These are phyloP conservation scores for Pollenia angustigena DNA, from an alignment of 2,888 invertebrate genomes.

Conservation along the genomic window DNA sequence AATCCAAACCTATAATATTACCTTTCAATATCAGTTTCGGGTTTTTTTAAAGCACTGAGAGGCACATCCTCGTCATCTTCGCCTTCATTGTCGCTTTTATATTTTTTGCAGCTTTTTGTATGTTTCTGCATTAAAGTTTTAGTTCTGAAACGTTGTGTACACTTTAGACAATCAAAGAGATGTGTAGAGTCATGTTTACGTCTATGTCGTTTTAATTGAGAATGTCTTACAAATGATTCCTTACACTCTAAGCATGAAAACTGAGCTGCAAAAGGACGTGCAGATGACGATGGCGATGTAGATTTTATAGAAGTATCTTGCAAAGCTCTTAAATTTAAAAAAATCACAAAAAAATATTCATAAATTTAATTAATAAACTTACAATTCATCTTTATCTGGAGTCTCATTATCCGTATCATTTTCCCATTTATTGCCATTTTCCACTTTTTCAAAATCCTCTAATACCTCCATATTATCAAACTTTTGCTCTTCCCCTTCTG, in stretches of 20 bases:
- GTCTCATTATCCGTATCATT: constrained; percentile 17
- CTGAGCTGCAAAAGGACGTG: background rate
- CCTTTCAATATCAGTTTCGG: constrained; percentile 52
- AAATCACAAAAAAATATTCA: background rate
- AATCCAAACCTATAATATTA: background rate
- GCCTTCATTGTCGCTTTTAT: background rate
- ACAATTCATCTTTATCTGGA: constrained; percentile 23
- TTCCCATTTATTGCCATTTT: constrained; percentile 62
- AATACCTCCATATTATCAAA: constrained; percentile 15
- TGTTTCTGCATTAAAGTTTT: constrained; percentile 53
- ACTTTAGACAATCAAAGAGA: constrained; percentile 55
- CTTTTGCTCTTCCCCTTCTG: constrained; percentile 34
- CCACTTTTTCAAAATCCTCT: constrained; percentile 49
- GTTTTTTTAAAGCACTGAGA: constrained; percentile 60
- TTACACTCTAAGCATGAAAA: constrained; percentile 58
- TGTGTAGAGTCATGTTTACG: constrained; percentile 51
- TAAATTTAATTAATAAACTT: background rate
- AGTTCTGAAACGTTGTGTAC: constrained; percentile 57
- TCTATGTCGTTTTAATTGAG: constrained; percentile 49
- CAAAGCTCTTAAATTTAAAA: constrained; percentile 16
- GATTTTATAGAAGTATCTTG: background rate
- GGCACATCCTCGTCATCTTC: constrained; percentile 64
- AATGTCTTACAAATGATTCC: constrained; percentile 50
- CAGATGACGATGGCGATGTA: background rate
- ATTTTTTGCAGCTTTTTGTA: constrained; percentile 39